Base-by-base conservation (phyloP, 2,797 vertebrate species). In the Petrocephalus schoutedeni region DNA sequence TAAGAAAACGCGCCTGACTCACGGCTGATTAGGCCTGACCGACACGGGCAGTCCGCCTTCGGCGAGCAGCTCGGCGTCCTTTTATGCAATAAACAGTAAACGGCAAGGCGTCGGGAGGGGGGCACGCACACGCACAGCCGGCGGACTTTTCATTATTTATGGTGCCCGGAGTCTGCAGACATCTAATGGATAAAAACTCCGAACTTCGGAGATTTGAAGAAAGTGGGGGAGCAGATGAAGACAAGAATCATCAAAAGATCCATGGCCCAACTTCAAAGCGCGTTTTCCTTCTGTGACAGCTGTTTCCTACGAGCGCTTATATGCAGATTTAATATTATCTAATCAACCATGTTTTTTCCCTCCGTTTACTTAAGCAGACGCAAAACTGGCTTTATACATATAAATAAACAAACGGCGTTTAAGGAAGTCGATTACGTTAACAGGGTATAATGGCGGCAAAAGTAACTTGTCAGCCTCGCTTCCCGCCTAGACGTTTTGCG, bases 131-230 rank as follows among this genome's bases (percentile, higher is more conserved):
- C 56, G 28, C 28, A 59, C 28, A 54, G 16, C 19, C 56, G 32
- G 84, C 51, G 53, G 49, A 28, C 53, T 57, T 28, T 85, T 57
- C 84, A 41, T 86, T 86, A 86, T 86, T 86, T 36, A 86, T 7
- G 14, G 14, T 16, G 28, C 32, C 14, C 53, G 53, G 36, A 59
- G 84, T 58, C 32, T 14, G 19, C 83, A 56, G 83, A 57, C 54
- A 85, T 88, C 51, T 88, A 85, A 61, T 21, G 49, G 14, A 32
- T 59, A 88, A 59, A 85, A 64, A 71, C 87, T 85, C 21, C n/a
- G 23, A 53, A 85, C 82, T 85, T n/a, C 19, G 7, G 57, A 88
- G 87, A 84, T 80, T 56, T 85, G 8, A 58, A 59, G 56, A 58
- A 41, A 19, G 84, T 36, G 56, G 28, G 56, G 32, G 56, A 59